Percentiles rank a stretch among this genome's conserved stretches.
These are phyloP conservation scores for Pachypanchax playfairii DNA, from an alignment of 2,113 vertebrate species.

Conservation along the genomic window DNA sequence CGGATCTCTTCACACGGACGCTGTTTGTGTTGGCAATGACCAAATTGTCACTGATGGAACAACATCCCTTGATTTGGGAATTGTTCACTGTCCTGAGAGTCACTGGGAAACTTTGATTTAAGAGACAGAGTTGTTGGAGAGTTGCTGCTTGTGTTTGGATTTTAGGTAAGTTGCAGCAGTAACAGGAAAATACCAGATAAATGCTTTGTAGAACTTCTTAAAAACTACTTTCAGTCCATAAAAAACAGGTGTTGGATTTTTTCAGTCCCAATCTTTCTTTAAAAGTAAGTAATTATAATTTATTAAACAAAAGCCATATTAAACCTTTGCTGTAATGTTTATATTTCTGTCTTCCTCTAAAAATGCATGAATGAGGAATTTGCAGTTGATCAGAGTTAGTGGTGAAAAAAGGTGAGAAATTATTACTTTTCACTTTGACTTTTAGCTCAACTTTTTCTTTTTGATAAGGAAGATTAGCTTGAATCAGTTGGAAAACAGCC, in stretches of 20 bases:
- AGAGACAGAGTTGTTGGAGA: neutral
- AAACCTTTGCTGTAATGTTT: neutral
- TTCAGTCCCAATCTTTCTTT: too few relatives aligned
- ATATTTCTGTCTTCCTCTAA: neutral
- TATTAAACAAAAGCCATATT: neutral
- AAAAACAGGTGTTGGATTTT: too few relatives aligned
- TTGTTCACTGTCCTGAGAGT: slow-evolving; percentile 12
- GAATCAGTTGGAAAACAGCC: too few relatives aligned
- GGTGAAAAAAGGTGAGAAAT: too few relatives aligned
- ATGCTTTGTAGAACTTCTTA: too few relatives aligned
- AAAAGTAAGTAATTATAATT: too few relatives aligned
- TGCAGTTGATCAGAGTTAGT: too few relatives aligned
- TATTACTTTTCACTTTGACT: too few relatives aligned
- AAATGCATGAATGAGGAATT: neutral
- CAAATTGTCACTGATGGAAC: slow-evolving; percentile 24
- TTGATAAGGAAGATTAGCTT: too few relatives aligned
- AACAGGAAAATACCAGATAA: neutral
- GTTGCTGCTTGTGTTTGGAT: slow-evolving; percentile 25
- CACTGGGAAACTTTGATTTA: slow-evolving; percentile 24
- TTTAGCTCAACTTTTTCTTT: too few relatives aligned
- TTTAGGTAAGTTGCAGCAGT: slow-evolving; percentile 43
- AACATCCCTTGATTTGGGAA: slow-evolving; percentile 39
- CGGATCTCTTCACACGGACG: slow-evolving; percentile 13
- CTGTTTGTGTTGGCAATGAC: slow-evolving; percentile 50
- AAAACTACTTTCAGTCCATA: too few relatives aligned